Evolutionary conservation across 2,888 invertebrate genomes (phyloP), one percentile per base, ranked within the genome.

Genomic region (Hedya salicella): DNA sequence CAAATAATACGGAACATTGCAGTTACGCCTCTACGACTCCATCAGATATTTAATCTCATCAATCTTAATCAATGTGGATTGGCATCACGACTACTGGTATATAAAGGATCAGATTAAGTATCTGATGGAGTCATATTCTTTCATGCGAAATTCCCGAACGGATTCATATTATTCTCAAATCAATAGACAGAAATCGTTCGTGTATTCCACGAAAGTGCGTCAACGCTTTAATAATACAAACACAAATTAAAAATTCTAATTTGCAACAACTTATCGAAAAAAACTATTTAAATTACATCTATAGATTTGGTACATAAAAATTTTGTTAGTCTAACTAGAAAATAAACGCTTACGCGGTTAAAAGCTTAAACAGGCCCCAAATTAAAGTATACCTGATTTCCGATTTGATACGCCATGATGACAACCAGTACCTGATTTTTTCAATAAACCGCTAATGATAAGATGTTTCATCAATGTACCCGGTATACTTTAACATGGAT

Each of bases 271-370:
- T 89, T 89, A 90, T 81, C 80, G 85, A 71, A 77, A 81, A 71
- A 77, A 79, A 79, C 78, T 84, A 86, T 83, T 87, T 82, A 81
- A 85, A 85, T 89, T 91, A 90, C 83, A 85, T 80, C 91, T 91
- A 91, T 81, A 85, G 85, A 87, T 92, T 92, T 92, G 91, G 91
- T 92, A 90, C 90, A 91, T 89, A 87, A 88, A 81, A 88, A 89
- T 90, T 91, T 89, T 82, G 86, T 88, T 88, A 89, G 79, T 83
- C 87, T 90, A 89, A 89, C 89, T 91, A 91, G 83, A 88, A 88
- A 88, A 84, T 78, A 82, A 81, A 77, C 82, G 83, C 84, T 74
- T 70, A 70, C 75, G 81, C 83, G 83, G 83, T 75, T 70, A 74
- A 76, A 80, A 68, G 61, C 63, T 57, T 61, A 30, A 56, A 44